phyloP scores from a whole-genome alignment of 2,888 invertebrate genomes.

The Protonemura montana region DNA sequence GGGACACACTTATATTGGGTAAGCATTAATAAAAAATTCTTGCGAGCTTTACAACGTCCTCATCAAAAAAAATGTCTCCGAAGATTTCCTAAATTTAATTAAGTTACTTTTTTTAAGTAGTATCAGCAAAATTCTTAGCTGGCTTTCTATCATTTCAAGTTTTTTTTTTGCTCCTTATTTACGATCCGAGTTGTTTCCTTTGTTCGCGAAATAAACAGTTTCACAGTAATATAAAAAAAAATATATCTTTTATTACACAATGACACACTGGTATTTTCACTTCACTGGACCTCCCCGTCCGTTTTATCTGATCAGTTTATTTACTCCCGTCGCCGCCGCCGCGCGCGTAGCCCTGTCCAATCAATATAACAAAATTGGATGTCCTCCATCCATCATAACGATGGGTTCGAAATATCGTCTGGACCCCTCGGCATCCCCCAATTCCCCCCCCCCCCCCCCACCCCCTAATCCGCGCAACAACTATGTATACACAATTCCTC shows the following conservation, averaged over 20 bases:
- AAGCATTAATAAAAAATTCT: constrained; percentile 7
- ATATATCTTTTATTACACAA: neutral
- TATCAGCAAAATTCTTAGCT: constrained; percentile 9
- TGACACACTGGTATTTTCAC: neutral
- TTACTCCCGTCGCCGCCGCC: neutral
- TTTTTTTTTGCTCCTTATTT: neutral
- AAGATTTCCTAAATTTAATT: neutral
- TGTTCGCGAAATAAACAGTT: neutral
- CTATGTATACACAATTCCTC: neutral
- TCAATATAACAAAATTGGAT: constrained; percentile 34
- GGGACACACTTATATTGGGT: neutral
- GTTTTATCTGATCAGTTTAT: constrained; percentile 18
- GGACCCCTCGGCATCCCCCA: neutral
- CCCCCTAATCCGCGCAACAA: too few relatives aligned
- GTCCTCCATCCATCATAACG: constrained; percentile 28
- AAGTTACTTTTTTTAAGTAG: neutral
- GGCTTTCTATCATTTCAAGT: neutral
- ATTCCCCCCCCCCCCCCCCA: too few relatives aligned
- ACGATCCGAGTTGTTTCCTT: neutral
- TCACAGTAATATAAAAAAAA: neutral
- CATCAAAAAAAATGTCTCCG: constrained; percentile 2
- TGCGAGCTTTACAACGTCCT: neutral
- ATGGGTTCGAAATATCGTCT: constrained; percentile 9
- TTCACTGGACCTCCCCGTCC: neutral
- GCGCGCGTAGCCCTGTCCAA: neutral